Percentiles rank a stretch among this genome's conserved stretches.
Evolutionary conservation across 2,888 invertebrate species (phyloP).

Genomic region (Heliconius erato): DNA sequence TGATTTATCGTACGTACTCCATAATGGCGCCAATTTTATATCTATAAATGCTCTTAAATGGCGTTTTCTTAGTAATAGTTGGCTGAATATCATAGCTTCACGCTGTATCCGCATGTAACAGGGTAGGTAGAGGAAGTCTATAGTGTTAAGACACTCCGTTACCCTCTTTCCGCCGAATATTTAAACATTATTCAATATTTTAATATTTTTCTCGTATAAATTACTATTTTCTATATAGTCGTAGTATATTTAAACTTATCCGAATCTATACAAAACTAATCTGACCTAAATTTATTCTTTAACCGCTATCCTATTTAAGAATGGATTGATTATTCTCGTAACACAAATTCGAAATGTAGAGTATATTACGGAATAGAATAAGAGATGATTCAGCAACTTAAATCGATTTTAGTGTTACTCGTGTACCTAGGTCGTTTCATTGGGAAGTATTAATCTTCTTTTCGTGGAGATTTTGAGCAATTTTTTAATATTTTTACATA

Average conservation of each 20-base stretch:
- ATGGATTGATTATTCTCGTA: conserved; percentile 26
- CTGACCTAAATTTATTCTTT: conserved; percentile 27
- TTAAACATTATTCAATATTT: too few relatives aligned
- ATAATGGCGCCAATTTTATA: conserved; percentile 39
- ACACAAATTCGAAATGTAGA: not conserved
- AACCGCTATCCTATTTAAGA: conserved; percentile 23
- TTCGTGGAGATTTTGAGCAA: not conserved
- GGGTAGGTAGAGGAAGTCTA: too few relatives aligned
- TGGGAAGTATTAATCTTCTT: not conserved
- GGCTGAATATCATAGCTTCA: not conserved
- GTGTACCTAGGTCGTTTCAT: not conserved
- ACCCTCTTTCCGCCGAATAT: too few relatives aligned
- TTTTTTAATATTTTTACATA: not conserved
- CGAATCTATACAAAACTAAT: not conserved
- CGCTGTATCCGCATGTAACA: too few relatives aligned
- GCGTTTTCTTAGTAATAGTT: not conserved
- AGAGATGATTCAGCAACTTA: conserved; percentile 24
- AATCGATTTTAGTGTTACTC: conserved; percentile 8
- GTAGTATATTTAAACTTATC: not conserved
- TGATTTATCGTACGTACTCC: conserved; percentile 35
- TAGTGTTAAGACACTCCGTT: too few relatives aligned
- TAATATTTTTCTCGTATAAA: not conserved
- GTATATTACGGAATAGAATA: conserved; percentile 1
- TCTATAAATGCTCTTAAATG: conserved; percentile 33
- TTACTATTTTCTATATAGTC: not conserved